These are phyloP conservation scores for Machaerirhynchus nigripectus DNA, from an alignment of 2,113 vertebrate genomes.

Conservation along the genomic window DNA sequence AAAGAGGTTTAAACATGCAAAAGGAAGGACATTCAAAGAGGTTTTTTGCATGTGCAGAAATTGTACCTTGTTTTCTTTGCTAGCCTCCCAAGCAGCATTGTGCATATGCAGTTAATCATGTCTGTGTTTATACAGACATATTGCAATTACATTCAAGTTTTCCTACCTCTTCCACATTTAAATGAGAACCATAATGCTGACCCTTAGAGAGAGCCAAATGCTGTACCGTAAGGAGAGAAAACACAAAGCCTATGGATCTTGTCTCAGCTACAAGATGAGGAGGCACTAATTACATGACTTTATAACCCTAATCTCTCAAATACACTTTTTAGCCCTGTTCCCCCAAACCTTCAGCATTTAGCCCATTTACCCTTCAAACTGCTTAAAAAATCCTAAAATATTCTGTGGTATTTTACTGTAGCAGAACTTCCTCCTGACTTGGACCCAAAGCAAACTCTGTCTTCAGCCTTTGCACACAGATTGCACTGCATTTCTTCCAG, in stretches of 20 bases:
- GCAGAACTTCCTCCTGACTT: not conserved
- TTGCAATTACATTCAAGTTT: not conserved
- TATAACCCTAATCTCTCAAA: not conserved
- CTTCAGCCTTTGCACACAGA: not conserved
- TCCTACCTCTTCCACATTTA: slow-evolving; percentile 1
- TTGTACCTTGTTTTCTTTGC: not conserved
- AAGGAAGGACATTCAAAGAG: not conserved
- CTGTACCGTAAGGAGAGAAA: not conserved
- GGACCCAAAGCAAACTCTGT: not conserved
- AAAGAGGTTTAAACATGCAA: not conserved
- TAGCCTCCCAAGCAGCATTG: not conserved
- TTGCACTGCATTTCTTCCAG: not conserved
- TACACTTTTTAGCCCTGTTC: not conserved
- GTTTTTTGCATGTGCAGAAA: not conserved
- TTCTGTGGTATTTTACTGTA: not conserved
- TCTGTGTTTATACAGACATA: not conserved
- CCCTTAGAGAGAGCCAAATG: not conserved
- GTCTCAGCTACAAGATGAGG: not conserved
- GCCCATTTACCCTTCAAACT: not conserved
- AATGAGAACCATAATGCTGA: slow-evolving; percentile 5
- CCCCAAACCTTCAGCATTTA: not conserved
- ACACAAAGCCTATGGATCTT: not conserved
- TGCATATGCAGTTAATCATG: not conserved
- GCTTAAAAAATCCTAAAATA: not conserved
- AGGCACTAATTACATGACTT: not conserved